Evolutionary conservation across 2,888 invertebrate genomes (phyloP).

Genomic region (Synergus japonicus): DNA sequence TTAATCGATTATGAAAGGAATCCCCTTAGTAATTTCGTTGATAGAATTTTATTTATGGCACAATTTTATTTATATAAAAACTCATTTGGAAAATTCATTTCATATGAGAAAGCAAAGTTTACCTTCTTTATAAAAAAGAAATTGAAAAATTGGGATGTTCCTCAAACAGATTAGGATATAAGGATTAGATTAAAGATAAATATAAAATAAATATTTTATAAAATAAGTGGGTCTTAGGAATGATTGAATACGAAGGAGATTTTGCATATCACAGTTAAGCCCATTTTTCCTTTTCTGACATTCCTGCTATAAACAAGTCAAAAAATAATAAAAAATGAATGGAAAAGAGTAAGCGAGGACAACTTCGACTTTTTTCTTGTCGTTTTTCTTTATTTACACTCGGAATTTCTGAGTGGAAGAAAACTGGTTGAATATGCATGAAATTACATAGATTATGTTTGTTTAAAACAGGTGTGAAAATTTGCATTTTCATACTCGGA

Average conservation of each 20-base stretch:
- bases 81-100: neutral
- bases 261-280: neutral
- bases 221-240: neutral
- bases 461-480: slow-evolving; percentile 8
- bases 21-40: neutral
- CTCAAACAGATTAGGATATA: neutral
- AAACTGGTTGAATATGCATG: neutral
- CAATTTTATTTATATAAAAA: neutral
- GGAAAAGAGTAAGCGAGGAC: neutral
- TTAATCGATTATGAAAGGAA: slow-evolving; percentile 8
- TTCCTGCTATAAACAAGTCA: neutral
- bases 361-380: neutral
- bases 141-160: neutral
- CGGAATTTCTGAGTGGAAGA: neutral
- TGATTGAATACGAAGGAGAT: neutral
- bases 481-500: neutral
- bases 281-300: neutral
- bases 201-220: neutral
- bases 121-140: neutral
- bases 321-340: neutral
- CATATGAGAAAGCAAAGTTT: neutral
- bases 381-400: neutral
- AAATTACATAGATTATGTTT: slow-evolving; percentile 6
- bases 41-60: neutral
- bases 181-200: neutral